Base-by-base conservation (phyloP, 1,140 invertebrate genomes). In the Drosophila jambulina region DNA sequence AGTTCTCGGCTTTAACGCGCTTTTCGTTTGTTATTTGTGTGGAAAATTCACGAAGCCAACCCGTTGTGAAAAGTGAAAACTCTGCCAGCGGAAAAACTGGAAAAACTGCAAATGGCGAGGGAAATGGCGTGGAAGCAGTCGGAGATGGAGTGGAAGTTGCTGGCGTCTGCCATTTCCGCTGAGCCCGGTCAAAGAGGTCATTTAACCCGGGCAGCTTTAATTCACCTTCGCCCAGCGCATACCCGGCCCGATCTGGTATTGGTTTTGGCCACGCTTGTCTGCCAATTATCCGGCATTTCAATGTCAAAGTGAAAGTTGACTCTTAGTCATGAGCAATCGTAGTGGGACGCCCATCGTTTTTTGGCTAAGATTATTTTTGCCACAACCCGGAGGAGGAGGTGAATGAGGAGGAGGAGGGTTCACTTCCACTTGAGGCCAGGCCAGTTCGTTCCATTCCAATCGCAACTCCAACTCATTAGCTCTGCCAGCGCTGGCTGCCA, bases 231-330 rank as follows among this genome's bases (percentile, higher is more conserved):
- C 53, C 64, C 54, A 80, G 43, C 10, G 36, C 57, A 38, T 40
- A 27, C 42, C 61, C 36, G 38, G 19, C 13, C 36, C 3, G 45
- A 36, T 60, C 23, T 72, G 68, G 38, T 70, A 53, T 45, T 58
- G 67, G 43, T 40, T 45, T 49, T 68, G 36, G 23, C 40, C 57
- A 34, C 56, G 42, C 60, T 67, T 76, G 82, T 49, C 74, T 80
- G 72, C 85, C 81, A 90, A 90, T 90, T 90, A 82, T 90, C 54
- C 61, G 51, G 70, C 75, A 85, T 91, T 92, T 92, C 91, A 92
- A 92, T 92, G 91, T 92, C 91, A 92, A 91, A 92, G 91, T 92
- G 91, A 92, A 92, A 92, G 91, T 92, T 91, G 75, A 85, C 86
- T 88, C 78, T 84, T 67, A 74, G 77, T 74, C 77, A 80, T 79